Base-by-base conservation (phyloP, 2,888 invertebrate species). In the Dorcus parallelipipedus region DNA sequence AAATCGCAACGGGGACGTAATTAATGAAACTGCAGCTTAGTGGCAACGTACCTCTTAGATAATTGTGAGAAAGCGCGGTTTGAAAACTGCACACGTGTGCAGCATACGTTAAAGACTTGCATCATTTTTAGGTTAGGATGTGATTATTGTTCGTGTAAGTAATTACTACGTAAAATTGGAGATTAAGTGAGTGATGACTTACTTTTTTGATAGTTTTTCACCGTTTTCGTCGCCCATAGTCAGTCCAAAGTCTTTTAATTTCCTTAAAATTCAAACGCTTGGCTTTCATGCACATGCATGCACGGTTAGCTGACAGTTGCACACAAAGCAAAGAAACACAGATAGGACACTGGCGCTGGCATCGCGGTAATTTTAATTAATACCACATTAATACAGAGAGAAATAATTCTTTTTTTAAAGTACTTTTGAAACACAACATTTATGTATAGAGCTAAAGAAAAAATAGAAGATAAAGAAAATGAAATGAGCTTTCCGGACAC, bases 191-290 rank as follows among this genome's bases (percentile, higher is more conserved):
- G 17, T 39, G 33, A 20, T 38, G 43, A 76, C 86, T 85, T 82
- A 87, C 87, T 87, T 88, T 80, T 88, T 88, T 9, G 87, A 87
- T 62, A 87, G 70, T 71, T 85, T 85, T 78, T 85, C 86, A 71
- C 71, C 78, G 56, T 76, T 68, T 67, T 74, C 74, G 71, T 86
- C 86, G 71, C 84, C 84, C 86, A 86, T 86, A 10, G 20, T 59
- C 17, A 20, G 8, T 41, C 20, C 33, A 40, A 6, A 26, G 4
- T 48, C 33, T 48, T 48, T 9, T 14, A 48, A 48, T 10, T 10
- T 48, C 20, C 3, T 9, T 20, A 9, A 23, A 14, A 14, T 39
- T 10, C 5, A 7, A 33, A 39, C 6, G 6, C 26, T 26, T 3
- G 5, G 14, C 5, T 8, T 39, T 39, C 6, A 40, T 26, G 40